phyloP scores from a whole-genome alignment of 1,140 invertebrate species.

The Physella acuta region DNA sequence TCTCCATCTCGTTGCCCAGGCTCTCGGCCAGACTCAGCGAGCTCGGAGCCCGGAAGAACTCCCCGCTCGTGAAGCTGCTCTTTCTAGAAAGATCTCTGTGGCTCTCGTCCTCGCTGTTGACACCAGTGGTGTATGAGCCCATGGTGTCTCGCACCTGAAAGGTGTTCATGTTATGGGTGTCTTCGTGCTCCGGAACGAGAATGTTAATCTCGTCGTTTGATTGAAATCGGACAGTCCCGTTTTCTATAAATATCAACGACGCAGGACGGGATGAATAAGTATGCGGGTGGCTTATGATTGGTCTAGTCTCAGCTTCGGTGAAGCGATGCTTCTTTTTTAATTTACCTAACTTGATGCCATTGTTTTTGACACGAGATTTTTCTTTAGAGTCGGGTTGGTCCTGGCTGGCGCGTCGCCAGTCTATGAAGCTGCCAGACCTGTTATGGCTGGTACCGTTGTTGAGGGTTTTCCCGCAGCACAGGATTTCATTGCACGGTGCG shows the following conservation, averaged over 20 bases:
- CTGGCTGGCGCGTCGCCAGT: neutral
- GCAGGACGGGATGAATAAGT: slow-evolving; percentile 2
- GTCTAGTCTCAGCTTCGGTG: neutral
- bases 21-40: slow-evolving; percentile 35
- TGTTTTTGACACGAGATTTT: neutral
- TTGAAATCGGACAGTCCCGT: slow-evolving; percentile 33
- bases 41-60: slow-evolving; percentile 28
- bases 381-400: neutral
- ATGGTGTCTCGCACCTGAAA: slow-evolving; percentile 7
- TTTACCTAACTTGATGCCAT: neutral
- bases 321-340: neutral
- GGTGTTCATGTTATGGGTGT: slow-evolving; percentile 11
- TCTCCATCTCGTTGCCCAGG: slow-evolving; percentile 33
- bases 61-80: slow-evolving; percentile 28
- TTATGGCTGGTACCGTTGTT: neutral
- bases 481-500: slow-evolving; percentile 27
- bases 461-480: slow-evolving; percentile 13
- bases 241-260: slow-evolving; percentile 31
- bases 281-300: neutral
- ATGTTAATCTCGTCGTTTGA: slow-evolving; percentile 27
- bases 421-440: neutral
- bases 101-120: neutral
- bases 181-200: neutral
- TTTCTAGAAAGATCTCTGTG: slow-evolving; percentile 15
- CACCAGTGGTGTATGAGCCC: slow-evolving; percentile 4